phyloP scores from a whole-genome alignment of 2,797 vertebrate genomes.

The Falco rusticolus region DNA sequence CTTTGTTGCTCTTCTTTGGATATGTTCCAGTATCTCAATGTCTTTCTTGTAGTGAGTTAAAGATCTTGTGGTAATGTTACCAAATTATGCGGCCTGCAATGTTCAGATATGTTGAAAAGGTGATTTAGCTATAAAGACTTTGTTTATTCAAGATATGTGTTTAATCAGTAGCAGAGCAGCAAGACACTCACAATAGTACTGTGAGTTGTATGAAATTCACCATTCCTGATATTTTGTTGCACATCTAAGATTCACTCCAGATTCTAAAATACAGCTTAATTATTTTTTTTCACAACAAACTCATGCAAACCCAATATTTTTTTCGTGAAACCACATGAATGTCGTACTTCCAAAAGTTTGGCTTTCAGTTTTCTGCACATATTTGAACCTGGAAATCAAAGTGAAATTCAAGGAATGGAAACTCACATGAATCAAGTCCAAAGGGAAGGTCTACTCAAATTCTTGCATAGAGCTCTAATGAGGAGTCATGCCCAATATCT shows the following conservation, averaged over 20 bases:
- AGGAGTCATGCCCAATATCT: background rate
- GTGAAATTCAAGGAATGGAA: constrained; percentile 32
- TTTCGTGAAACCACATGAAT: background rate
- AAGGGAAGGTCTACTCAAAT: constrained; percentile 27
- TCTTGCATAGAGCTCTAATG: constrained; percentile 19
- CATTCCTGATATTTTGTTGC: background rate
- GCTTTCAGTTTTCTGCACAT: constrained; percentile 3
- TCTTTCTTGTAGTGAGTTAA: background rate
- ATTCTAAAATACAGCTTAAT: constrained; percentile 20
- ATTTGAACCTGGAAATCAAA: constrained; percentile 38
- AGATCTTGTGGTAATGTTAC: background rate
- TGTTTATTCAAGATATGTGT: background rate
- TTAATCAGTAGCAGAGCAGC: background rate
- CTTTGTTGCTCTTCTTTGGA: background rate
- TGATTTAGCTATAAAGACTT: background rate
- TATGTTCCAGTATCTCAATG: background rate
- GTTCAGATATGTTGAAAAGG: background rate
- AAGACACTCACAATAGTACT: background rate
- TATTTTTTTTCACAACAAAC: background rate
- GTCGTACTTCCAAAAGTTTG: background rate
- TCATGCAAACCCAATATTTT: background rate
- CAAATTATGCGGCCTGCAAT: background rate
- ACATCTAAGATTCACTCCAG: background rate
- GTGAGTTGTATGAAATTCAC: background rate
- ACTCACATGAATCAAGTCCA: constrained; percentile 26